Base-by-base conservation (phyloP, 2,797 vertebrate species). In the Kryptolebias ocellatus region DNA sequence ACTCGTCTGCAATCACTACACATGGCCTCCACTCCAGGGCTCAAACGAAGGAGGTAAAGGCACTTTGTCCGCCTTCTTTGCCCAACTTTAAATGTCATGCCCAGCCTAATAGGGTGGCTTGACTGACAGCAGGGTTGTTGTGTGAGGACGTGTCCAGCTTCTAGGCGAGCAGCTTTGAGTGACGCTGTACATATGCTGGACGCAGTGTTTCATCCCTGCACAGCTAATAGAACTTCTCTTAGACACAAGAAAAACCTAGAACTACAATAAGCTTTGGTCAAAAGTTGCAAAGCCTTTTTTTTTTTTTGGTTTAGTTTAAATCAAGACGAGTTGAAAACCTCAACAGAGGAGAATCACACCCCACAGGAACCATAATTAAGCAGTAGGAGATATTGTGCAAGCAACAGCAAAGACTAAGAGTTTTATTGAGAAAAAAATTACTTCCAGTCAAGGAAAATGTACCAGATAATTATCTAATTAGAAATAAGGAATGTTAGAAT, bases 11-110 rank as follows among this genome's bases (percentile, higher is more conserved):
- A 61, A 81, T 76, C 2, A 29, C 81, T 31, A 53, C 78, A 83
- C 66, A 72, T 81, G 83, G 87, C 82, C 87, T 86, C 83, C n/a
- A 89, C 88, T 90, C 80, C 86, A 73, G 85, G 88, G 90, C 84
- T 78, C 72, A 78, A 68, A 76, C 47, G 60, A 71, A 90, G 87
- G 90, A 92, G 88, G 90, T 92, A 80, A 87, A 83, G 88, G 87
- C 83, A 85, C 81, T 87, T 75, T 82, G 89, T 90, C 79, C 64
- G 85, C 78, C 84, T 90, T 87, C 89, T 87, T 87, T 79, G 63
- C 86, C 88, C 85, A 89, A 90, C 90, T 90, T 88, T 89, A 92
- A 93, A 93, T 93, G 92, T 92, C 91, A 93, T 78, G 89, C 63
- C 80, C 79, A 77, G 85, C 77, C 60, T 87, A 90, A 90, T 83